These are phyloP conservation scores for Cyprinella venusta DNA, from an alignment of 2,797 vertebrate genomes.

Conservation along the genomic window DNA sequence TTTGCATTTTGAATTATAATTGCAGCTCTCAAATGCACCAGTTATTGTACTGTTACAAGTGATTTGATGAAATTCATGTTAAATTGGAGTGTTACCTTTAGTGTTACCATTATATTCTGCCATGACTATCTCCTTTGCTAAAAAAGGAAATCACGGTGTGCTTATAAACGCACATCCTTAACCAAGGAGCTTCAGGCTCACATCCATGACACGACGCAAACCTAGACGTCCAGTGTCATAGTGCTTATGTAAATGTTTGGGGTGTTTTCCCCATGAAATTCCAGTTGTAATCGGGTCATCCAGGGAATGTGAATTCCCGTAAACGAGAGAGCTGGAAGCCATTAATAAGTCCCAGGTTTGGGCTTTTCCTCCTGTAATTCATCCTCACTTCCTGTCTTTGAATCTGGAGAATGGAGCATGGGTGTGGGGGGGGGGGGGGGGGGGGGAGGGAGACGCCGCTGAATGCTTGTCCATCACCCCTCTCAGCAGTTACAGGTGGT, in stretches of 20 bases:
- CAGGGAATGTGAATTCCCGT: background rate
- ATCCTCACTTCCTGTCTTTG: conserved; percentile 22
- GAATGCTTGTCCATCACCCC: conserved; percentile 99
- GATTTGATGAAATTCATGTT: background rate
- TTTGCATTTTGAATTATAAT: too few relatives aligned
- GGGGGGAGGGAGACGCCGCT: conserved; percentile 91
- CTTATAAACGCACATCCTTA: background rate
- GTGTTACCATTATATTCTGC: background rate
- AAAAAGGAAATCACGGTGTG: background rate
- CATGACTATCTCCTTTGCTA: background rate
- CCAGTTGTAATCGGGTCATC: background rate
- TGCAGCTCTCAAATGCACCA: background rate
- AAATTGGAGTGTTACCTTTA: background rate
- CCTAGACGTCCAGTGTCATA: background rate
- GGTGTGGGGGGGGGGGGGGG: conserved; percentile 71
- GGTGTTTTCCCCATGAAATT: background rate
- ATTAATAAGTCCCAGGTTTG: background rate
- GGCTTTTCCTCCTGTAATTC: background rate
- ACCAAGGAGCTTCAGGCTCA: background rate
- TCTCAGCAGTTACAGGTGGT: conserved; percentile 99
- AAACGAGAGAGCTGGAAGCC: background rate
- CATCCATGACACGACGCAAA: background rate
- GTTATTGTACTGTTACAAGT: background rate
- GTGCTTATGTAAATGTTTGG: background rate
- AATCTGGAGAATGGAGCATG: background rate